Conservation (phyloP, 2,113 vertebrate genomes). For the Rhipidura dahli region DNA sequence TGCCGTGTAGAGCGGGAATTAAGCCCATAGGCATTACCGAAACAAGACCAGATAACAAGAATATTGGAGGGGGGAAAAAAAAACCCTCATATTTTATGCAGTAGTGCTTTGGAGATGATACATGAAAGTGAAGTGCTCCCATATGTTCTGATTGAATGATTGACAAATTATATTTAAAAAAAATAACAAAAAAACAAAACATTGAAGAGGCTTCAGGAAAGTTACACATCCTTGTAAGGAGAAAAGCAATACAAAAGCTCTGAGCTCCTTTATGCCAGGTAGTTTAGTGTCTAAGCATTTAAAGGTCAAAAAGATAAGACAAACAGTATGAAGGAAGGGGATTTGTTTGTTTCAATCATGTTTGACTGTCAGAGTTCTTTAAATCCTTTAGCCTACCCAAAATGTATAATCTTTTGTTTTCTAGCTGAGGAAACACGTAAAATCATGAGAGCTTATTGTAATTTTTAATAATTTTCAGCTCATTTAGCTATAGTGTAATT, state of each 20-base stretch:
- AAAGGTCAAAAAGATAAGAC: background rate
- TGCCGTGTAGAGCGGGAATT: background rate
- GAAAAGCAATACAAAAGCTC: background rate
- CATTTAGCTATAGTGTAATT: slow-evolving; percentile 61
- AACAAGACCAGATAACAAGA: background rate
- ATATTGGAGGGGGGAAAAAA: background rate
- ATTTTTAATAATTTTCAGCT: slow-evolving; percentile 57
- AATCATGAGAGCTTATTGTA: slow-evolving; percentile 20
- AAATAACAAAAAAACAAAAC: background rate
- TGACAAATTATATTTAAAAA: background rate
- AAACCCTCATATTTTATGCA: background rate
- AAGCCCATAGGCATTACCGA: background rate
- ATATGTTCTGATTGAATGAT: background rate
- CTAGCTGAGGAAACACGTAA: background rate
- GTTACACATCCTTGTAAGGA: background rate
- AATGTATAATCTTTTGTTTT: slow-evolving; percentile 1
- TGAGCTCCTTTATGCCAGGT: background rate
- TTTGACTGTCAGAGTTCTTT: slow-evolving; percentile 2
- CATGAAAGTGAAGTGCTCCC: background rate
- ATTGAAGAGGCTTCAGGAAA: background rate
- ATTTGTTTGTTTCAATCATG: background rate
- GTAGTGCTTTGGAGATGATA: background rate
- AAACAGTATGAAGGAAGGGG: background rate
- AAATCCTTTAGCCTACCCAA: background rate
- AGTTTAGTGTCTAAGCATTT: background rate